Evolutionary conservation across 2,113 vertebrate species (phyloP).

Genomic region (Platichthys flesus): DNA sequence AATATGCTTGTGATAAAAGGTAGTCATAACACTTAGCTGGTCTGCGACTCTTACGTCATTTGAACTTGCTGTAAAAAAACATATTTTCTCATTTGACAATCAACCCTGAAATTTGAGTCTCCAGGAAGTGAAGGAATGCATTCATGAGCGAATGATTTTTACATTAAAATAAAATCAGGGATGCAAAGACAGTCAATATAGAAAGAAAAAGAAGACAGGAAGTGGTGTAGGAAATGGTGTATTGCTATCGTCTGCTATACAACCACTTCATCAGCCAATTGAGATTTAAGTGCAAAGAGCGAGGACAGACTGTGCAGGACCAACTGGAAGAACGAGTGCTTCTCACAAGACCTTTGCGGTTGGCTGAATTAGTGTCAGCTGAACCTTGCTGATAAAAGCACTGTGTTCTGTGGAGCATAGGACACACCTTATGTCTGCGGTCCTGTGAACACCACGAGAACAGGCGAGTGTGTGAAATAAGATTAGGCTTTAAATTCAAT

Average conservation of each 20-base stretch:
- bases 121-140: background rate
- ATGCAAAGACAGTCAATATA: background rate
- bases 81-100: slow-evolving; percentile 3
- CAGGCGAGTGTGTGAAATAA: background rate
- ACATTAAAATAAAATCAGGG: background rate
- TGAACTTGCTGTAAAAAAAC: background rate
- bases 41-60: slow-evolving; percentile 1
- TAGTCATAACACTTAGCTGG: slow-evolving; percentile 17
- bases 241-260: too few relatives aligned
- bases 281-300: background rate
- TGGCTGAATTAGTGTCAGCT: background rate
- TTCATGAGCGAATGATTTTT: background rate
- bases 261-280: background rate
- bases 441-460: background rate
- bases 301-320: background rate
- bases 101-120: background rate
- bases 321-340: background rate
- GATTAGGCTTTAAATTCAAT: background rate
- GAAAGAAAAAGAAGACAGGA: background rate
- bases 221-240: background rate
- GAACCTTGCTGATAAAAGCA: background rate
- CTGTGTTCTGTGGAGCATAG: slow-evolving; percentile 18
- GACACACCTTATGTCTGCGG: slow-evolving; percentile 1
- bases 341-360: too few relatives aligned
- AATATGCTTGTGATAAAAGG: slow-evolving; percentile 13